Evolutionary conservation across 1,140 invertebrate species (phyloP).

Genomic region (Drosophila grimshawi): DNA sequence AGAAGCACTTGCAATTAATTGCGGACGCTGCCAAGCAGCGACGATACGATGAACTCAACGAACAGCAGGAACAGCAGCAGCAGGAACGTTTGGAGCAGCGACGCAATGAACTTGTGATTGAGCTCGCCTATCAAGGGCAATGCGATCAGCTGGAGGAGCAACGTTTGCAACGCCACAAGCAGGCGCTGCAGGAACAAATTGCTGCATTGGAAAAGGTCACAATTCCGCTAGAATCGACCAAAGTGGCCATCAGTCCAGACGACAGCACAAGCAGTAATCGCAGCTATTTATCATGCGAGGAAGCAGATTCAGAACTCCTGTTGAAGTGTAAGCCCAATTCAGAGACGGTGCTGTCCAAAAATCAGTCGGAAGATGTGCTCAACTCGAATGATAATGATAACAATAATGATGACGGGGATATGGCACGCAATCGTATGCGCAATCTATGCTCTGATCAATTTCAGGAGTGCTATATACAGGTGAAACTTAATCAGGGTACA

Average conservation of each 20-base stretch:
- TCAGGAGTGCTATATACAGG: slow-evolving; percentile 41
- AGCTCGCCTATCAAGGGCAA: slow-evolving; percentile 46
- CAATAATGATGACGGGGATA: slow-evolving; percentile 32
- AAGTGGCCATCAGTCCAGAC: slow-evolving; percentile 36
- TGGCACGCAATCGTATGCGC: slow-evolving; percentile 49
- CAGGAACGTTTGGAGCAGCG: slow-evolving; percentile 56
- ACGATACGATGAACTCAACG: slow-evolving; percentile 48
- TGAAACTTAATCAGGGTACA: slow-evolving; percentile 25
- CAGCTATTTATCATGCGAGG: slow-evolving; percentile 63
- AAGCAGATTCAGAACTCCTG: neutral
- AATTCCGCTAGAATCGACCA: neutral
- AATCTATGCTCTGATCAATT: slow-evolving; percentile 58
- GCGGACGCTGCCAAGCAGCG: slow-evolving; percentile 49
- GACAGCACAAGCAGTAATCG: slow-evolving; percentile 45
- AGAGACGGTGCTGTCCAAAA: neutral
- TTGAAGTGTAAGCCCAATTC: neutral
- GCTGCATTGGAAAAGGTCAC: neutral
- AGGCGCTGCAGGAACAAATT: slow-evolving; percentile 25
- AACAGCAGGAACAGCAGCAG: slow-evolving; percentile 51
- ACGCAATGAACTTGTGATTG: slow-evolving; percentile 49
- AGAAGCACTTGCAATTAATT: slow-evolving; percentile 22
- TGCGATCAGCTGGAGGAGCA: slow-evolving; percentile 55
- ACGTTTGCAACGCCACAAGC: slow-evolving; percentile 32
- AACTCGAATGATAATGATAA: slow-evolving; percentile 46
- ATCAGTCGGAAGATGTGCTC: neutral